Evolutionary conservation across 2,888 invertebrate genomes (phyloP), one percentile per base, ranked within the genome.

Genomic region (Pollenia labialis): DNA sequence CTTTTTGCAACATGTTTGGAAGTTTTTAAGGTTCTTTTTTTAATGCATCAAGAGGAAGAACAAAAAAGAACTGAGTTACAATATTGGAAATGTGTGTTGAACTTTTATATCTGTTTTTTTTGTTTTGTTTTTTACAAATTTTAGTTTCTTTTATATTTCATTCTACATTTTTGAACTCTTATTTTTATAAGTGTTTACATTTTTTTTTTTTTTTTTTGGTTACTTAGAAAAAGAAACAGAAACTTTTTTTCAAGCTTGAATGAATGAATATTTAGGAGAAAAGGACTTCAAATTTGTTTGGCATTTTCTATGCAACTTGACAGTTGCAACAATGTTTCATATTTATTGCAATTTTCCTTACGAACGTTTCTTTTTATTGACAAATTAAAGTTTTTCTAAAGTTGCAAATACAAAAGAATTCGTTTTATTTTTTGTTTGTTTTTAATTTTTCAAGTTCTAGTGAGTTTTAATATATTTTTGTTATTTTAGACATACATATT

Each of bases 281-380:
- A 56, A 56, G 54, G n/a, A 46, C 46, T 66, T 11, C 2, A 48
- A 11, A 32, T 8, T 18, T 46, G 23, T 8, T 58, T 81, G 18
- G 18, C 42, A 56, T 62, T 60, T 71, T 71, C 42, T 54, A 23
- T 77, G 54, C 23, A 79, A 58, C 77, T 74, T 74, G 58, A 74
- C 60, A 84, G 79, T 79, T 60, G 79, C 62, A 77, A 71, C 50
- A 75, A 81, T 69, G 54, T 82, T 76, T 76, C 44, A 54, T 52
- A 72, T 81, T 56, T 74, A 50, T 74, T 66, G 40, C 64, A 81
- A 62, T 74, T 66, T 48, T 56, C 66, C 40, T 50, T 71, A 46
- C 23, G 9, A 32, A 23, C 32, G n/a, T 48, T 48, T 56, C 12
- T 58, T 74, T 68, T 77, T 42, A 79, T 60, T 60, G 79, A 80